Evolutionary conservation across 2,113 vertebrate genomes (phyloP).

Genomic region (Chaetops frenatus): DNA sequence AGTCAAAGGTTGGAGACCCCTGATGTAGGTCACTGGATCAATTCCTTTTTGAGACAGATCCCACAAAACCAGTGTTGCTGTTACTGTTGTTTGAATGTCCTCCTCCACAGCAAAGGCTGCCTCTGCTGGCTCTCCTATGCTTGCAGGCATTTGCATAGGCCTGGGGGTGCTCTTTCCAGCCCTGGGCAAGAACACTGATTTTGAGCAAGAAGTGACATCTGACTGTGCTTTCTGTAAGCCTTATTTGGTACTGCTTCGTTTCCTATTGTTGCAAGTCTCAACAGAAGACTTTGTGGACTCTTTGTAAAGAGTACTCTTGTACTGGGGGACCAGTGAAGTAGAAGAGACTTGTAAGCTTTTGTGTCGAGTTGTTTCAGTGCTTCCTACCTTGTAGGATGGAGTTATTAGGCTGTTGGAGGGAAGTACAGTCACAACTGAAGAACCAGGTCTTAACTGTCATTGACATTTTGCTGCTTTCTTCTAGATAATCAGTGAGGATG

Average conservation of each 20-base stretch:
- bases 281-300: background rate
- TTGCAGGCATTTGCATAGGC: fast-evolving
- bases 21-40: background rate
- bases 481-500: constrained; percentile 83
- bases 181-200: background rate
- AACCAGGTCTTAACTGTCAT: background rate
- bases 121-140: background rate
- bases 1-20: background rate
- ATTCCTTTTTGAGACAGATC: background rate
- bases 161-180: background rate
- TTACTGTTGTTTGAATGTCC: background rate
- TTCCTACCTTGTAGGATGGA: background rate
- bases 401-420: background rate
- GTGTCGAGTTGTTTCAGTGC: background rate
- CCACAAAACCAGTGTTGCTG: background rate
- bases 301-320: background rate
- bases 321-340: background rate
- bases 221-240: background rate
- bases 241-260: background rate
- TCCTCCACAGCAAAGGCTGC: background rate
- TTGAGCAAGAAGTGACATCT: background rate
- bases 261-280: background rate
- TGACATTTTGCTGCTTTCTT: background rate
- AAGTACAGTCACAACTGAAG: background rate
- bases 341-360: background rate